Base-by-base conservation (phyloP, 2,888 invertebrate species). In the Agriotes lineatus region DNA sequence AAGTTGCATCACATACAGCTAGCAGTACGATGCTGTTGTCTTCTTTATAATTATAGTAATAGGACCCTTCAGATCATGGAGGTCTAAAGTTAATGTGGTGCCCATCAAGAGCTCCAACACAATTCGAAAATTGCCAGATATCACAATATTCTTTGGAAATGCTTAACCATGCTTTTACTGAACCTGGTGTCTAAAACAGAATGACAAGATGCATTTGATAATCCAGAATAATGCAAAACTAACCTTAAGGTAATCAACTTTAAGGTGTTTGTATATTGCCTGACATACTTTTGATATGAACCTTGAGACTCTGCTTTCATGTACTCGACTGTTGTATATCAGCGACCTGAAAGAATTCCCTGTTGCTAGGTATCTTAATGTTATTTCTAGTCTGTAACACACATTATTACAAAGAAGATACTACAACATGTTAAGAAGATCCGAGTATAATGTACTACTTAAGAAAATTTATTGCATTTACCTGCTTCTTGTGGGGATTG, bases 41-140 rank as follows among this genome's bases (percentile, higher is more conserved):
- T 2, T 69, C 68, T 67, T 78, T 78, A 64, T 78, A 78, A 69
- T 77, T 77, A 50, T 62, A 77, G 65, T 74, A 78, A 16, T 60
- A 22, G 30, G 74, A 76, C 9, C 79, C 79, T 48, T 69, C 44
- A 25, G 71, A 56, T n/a, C 3, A 12, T n/a, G 75, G 75, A 39
- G 74, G 63, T 37, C 58, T 39, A 20, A 69, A 58, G n/a, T 1
- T 56, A 10, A 77, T 70, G 61, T 79, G 78, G 61, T 76, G 75
- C 5, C 77, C 74, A 71, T 74, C 75, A 10, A 75, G 6, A 10
- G 74, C 72, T 1, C 74, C 74, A 16, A 77, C 9, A 39, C 74
- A 72, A 65, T 78, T 65, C 19, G 77, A 77, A 48, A 74, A 71
- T 67, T 76, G 70, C 77, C 77, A 78, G 3, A 50, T 1, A 16